Conservation (phyloP, 2,113 vertebrate species). For the Dipodomys merriami region DNA sequence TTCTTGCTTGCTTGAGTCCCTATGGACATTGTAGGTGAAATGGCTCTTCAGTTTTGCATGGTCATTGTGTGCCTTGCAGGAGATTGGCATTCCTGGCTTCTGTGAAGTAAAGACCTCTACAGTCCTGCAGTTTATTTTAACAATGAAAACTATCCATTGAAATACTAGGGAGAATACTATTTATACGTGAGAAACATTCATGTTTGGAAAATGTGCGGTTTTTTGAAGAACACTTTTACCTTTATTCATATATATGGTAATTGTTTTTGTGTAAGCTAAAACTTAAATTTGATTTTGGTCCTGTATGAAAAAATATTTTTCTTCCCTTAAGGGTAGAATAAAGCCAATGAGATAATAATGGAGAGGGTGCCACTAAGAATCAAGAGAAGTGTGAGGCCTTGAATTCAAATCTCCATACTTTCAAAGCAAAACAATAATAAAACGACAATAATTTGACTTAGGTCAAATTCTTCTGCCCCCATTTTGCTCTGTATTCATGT, state of each 20-base stretch:
- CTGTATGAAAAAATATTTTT: not conserved
- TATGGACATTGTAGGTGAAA: not conserved
- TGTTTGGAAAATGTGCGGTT: conserved; percentile 4
- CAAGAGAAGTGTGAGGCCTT: too few relatives aligned
- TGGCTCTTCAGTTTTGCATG: not conserved
- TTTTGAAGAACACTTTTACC: not conserved
- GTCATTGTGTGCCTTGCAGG: too few relatives aligned
- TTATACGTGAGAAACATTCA: not conserved
- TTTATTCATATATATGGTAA: not conserved
- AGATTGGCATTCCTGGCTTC: not conserved
- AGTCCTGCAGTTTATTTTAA: not conserved
- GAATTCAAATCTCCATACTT: too few relatives aligned
- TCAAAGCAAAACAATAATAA: too few relatives aligned
- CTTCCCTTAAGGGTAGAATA: not conserved
- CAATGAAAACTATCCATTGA: not conserved
- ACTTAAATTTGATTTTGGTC: not conserved
- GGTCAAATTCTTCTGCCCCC: not conserved
- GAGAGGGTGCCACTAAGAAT: not conserved
- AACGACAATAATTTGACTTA: not conserved
- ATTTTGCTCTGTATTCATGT: not conserved
- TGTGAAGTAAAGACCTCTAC: not conserved
- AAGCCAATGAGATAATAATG: not conserved
- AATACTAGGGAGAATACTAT: not conserved
- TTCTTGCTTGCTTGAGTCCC: not conserved
- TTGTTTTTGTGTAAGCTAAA: not conserved